These are phyloP conservation scores for Barnardius zonarius DNA, from an alignment of 2,113 vertebrate genomes.

Conservation along the genomic window DNA sequence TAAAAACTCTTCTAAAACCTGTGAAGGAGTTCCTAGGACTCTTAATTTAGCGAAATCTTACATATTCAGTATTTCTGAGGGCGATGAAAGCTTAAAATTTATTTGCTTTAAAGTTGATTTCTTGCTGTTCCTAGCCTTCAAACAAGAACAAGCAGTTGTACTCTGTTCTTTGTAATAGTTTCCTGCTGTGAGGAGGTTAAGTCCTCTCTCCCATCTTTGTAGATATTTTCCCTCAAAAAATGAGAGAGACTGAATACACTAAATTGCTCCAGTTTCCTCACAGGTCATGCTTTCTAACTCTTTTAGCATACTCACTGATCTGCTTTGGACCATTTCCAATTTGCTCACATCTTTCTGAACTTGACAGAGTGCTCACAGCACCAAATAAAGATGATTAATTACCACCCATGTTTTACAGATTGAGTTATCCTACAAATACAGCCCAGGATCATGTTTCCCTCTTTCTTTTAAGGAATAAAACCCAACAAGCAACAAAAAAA, in stretches of 20 bases:
- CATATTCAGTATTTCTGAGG: neutral
- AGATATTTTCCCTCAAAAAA: neutral
- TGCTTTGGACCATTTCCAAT: neutral
- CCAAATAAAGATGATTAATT: slow-evolving; percentile 8
- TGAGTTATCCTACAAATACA: neutral
- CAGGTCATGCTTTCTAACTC: slow-evolving; percentile 13
- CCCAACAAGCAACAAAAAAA: neutral
- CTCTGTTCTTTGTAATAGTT: neutral
- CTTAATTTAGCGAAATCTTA: neutral
- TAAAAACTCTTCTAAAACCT: neutral
- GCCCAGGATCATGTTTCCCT: neutral
- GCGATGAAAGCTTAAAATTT: neutral
- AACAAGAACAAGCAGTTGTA: neutral
- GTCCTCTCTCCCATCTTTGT: neutral
- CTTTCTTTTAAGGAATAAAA: neutral
- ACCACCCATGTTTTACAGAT: neutral
- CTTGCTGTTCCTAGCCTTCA: neutral
- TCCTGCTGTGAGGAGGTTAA: neutral
- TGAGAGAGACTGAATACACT: neutral
- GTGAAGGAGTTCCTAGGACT: neutral
- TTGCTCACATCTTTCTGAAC: neutral
- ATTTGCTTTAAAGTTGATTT: neutral
- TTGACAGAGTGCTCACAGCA: neutral
- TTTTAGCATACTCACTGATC: neutral
- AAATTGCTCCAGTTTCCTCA: slow-evolving; percentile 28